Evolutionary conservation across 2,888 invertebrate species (phyloP).

Genomic region (Abrostola triplasia): DNA sequence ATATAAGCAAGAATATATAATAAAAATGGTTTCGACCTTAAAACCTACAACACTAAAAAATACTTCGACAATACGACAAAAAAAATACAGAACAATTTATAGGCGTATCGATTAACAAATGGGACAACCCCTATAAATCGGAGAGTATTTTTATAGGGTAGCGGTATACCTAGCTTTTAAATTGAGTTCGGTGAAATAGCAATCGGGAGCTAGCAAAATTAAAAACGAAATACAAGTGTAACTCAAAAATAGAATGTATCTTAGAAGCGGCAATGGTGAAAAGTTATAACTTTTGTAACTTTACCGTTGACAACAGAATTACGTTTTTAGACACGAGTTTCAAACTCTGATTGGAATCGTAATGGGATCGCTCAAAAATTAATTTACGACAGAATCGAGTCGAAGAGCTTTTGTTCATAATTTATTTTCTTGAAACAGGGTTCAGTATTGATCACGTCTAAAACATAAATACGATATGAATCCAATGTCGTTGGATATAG

Average conservation of each 20-base stretch:
- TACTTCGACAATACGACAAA: not conserved
- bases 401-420: not conserved
- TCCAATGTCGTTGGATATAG: not conserved
- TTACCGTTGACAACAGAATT: constrained; percentile 13
- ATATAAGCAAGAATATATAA: not conserved
- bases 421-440: not conserved
- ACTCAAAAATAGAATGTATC: not conserved
- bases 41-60: not conserved
- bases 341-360: constrained; percentile 27
- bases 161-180: not conserved
- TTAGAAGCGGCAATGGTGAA: not conserved
- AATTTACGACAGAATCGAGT: not conserved
- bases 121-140: constrained; percentile 4
- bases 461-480: not conserved
- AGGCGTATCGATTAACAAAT: constrained; percentile 4
- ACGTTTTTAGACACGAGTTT: constrained; percentile 22
- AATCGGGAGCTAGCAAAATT: not conserved
- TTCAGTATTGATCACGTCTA: not conserved
- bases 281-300: constrained; percentile 14
- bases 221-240: not conserved
- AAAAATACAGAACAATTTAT: constrained; percentile 2
- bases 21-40: not conserved
- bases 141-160: not conserved
- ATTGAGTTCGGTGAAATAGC: constrained; percentile 1
- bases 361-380: constrained; percentile 9